phyloP scores from a whole-genome alignment of 2,113 vertebrate species.

The Raphicerus campestris region DNA sequence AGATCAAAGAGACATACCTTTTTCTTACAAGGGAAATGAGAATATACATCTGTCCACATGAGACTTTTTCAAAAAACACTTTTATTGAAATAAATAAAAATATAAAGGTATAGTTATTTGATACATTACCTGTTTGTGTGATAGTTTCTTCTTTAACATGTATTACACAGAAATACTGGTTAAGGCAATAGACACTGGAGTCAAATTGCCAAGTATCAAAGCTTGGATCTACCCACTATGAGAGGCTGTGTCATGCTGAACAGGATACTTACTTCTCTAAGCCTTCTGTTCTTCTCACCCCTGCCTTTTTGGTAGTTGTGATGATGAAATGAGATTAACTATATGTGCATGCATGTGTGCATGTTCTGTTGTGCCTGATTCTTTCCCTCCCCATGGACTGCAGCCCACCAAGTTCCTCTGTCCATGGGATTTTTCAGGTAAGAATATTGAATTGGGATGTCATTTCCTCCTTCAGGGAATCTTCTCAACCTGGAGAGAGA shows the following conservation, averaged over 20 bases:
- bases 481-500: neutral
- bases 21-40: neutral
- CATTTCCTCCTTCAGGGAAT: neutral
- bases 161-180: neutral
- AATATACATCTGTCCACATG: accelerated
- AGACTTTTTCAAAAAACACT: neutral
- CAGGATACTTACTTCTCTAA: neutral
- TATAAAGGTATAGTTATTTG: neutral
- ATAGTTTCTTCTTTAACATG: neutral
- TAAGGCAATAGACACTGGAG: neutral
- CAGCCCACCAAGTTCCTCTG: neutral
- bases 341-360: neutral
- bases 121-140: neutral
- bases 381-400: neutral
- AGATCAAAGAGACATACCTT: neutral
- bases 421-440: neutral
- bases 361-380: neutral
- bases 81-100: neutral
- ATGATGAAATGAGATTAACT: neutral
- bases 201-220: neutral
- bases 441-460: neutral
- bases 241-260: neutral
- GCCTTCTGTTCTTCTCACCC: neutral
- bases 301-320: neutral
- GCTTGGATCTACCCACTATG: neutral